Evolutionary conservation across 2,113 vertebrate genomes (phyloP).

Genomic region (Mustela lutreola): DNA sequence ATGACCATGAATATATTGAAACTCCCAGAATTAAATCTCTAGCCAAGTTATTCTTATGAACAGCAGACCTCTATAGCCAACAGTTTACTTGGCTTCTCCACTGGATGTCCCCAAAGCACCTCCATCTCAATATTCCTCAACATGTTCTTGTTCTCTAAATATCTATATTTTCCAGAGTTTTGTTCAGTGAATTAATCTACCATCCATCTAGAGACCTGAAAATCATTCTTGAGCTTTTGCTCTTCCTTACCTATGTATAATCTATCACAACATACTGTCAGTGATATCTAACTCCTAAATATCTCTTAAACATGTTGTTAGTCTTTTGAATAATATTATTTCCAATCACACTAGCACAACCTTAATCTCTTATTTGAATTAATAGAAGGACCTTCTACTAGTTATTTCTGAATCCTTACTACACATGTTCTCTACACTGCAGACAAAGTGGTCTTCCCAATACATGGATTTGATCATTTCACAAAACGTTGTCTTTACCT

Average conservation of each 20-base stretch:
- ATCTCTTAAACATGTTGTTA: neutral
- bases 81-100: neutral
- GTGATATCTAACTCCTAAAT: neutral
- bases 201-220: neutral
- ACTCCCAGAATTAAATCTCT: neutral
- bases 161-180: neutral
- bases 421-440: neutral
- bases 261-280: neutral
- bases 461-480: neutral
- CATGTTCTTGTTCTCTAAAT: neutral
- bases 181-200: neutral
- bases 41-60: neutral
- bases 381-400: neutral
- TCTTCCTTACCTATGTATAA: neutral
- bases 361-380: neutral
- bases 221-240: neutral
- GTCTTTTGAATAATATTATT: neutral
- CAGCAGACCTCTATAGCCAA: neutral
- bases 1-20: neutral
- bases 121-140: neutral
- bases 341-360: neutral
- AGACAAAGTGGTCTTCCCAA: neutral
- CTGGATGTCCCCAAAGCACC: neutral
- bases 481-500: neutral
- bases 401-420: neutral